Evolutionary conservation across 2,888 invertebrate genomes (phyloP).

Genomic region (Slavum lentiscoides): DNA sequence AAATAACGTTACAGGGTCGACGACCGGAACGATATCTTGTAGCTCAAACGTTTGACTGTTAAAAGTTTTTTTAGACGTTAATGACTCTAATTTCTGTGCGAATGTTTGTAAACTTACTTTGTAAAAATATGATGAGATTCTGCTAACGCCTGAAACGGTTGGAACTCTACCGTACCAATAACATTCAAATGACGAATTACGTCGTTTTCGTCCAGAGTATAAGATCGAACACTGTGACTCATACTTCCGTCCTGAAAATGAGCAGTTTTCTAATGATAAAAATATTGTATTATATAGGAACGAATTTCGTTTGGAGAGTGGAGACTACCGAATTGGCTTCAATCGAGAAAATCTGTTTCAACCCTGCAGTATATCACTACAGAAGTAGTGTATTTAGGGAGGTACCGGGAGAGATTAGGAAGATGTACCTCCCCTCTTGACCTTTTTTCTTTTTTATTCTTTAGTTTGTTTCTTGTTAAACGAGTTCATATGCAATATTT

Average conservation of each 20-base stretch:
- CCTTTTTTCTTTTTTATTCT: too few species aligned
- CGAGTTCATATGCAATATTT: too few species aligned
- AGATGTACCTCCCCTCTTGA: too few species aligned
- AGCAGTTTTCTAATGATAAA: background rate
- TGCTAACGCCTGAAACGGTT: constrained; percentile 61
- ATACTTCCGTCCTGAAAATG: constrained; percentile 59
- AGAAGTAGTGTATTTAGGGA: too few species aligned
- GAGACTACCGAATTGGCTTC: too few species aligned
- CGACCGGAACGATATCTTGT: constrained; percentile 55
- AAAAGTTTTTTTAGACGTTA: background rate
- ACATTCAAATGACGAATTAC: constrained; percentile 59
- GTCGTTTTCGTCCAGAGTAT: constrained; percentile 58
- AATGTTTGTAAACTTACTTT: constrained; percentile 58
- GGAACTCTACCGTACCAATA: constrained; percentile 60
- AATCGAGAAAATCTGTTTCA: too few species aligned
- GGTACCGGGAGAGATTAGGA: too few species aligned
- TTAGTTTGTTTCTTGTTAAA: too few species aligned
- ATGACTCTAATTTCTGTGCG: background rate
- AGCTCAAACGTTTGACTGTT: constrained; percentile 60
- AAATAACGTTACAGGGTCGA: background rate
- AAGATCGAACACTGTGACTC: constrained; percentile 61
- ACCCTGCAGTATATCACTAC: too few species aligned
- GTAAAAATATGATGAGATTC: constrained; percentile 61
- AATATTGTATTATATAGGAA: background rate
- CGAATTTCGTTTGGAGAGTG: background rate